Evolutionary conservation across 2,113 vertebrate genomes (phyloP).

Genomic region (Eudyptes chrysolophus): DNA sequence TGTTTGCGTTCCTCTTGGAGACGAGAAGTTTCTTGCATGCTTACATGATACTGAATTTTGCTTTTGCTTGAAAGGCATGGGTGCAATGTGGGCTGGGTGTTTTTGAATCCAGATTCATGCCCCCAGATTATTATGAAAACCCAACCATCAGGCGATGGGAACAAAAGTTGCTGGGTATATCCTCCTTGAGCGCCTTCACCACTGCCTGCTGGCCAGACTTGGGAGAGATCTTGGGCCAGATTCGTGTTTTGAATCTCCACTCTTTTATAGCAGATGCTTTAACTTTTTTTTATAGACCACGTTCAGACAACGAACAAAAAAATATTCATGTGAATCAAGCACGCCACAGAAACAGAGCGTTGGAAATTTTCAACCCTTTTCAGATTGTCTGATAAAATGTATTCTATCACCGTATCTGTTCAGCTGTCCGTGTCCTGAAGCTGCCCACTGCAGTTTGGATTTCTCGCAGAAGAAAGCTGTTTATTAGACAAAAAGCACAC

Average conservation of each 20-base stretch:
- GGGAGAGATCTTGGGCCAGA: neutral
- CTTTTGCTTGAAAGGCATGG: neutral
- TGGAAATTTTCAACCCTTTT: neutral
- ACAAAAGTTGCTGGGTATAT: neutral
- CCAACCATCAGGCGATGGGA: neutral
- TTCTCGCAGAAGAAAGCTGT: neutral
- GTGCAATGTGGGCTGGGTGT: neutral
- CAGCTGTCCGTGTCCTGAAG: neutral
- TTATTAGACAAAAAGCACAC: neutral
- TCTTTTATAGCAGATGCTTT: neutral
- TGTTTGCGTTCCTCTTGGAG: neutral
- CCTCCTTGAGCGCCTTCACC: neutral
- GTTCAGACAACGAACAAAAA: neutral
- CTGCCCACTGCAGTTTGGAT: neutral
- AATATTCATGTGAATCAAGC: neutral
- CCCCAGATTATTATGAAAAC: neutral
- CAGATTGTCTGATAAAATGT: neutral
- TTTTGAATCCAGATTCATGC: neutral
- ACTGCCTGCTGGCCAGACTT: neutral
- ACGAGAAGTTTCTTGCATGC: neutral
- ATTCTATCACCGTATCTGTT: neutral
- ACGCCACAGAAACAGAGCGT: neutral
- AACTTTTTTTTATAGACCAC: neutral
- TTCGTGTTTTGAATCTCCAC: neutral
- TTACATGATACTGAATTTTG: neutral